Conservation (phyloP, 2,888 invertebrate species). For the Gymnoscelis rufifasciata region DNA sequence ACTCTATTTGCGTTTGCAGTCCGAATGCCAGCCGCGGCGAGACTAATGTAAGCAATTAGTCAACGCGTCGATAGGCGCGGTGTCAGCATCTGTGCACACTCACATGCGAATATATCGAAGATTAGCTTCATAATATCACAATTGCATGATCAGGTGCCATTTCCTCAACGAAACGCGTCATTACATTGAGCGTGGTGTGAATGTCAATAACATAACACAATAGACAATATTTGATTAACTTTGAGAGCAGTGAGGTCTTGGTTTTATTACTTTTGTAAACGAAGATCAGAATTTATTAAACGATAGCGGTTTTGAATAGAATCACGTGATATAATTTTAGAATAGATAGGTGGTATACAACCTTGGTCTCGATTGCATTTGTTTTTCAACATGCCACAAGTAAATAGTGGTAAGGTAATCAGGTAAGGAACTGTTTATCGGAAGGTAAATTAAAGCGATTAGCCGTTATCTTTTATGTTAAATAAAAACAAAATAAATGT, state of each 20-base stretch:
- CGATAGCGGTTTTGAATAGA: no score
- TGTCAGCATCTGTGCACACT: conserved; percentile 53
- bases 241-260: conserved; percentile 28
- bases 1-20: conserved; percentile 64
- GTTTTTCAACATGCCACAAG: conserved; percentile 7
- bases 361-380: conserved; percentile 29
- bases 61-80: conserved; percentile 57
- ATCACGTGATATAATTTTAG: conserved; percentile 27
- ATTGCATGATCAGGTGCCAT: conserved; percentile 11
- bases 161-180: conserved; percentile 34
- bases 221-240: conserved; percentile 39
- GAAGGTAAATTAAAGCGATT: conserved; percentile 1
- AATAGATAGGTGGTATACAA: conserved; percentile 32
- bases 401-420: conserved; percentile 10
- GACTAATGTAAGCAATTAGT: conserved; percentile 71
- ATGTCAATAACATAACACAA: conserved; percentile 42
- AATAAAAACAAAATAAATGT: conserved; percentile 17
- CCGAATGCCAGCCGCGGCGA: conserved; percentile 46
- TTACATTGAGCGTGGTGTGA: conserved; percentile 40
- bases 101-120: conserved; percentile 38
- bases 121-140: conserved; percentile 12
- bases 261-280: conserved; percentile 25
- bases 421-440: conserved; percentile 1
- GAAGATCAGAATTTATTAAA: no score
- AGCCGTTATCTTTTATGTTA: conserved; percentile 5